A percentile compares a stretch with the other conserved stretches of the same genome.
Conservation (phyloP, 2,797 vertebrate genomes). For the Telmatherina bonti region DNA sequence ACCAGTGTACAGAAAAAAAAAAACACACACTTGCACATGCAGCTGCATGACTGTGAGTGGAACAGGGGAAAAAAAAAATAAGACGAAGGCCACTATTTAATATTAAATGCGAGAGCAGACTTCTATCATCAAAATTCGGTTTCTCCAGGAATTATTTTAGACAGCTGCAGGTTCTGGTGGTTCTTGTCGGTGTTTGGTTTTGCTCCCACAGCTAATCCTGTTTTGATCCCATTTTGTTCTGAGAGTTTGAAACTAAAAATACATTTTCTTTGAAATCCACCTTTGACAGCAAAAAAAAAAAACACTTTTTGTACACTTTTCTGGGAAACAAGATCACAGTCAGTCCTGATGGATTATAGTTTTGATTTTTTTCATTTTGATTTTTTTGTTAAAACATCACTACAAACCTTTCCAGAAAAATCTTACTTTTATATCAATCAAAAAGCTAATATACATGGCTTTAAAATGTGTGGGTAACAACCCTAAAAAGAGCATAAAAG, state of each 20-base stretch:
- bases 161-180: conserved; percentile 29
- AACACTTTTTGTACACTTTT: neutral
- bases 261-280: conserved; percentile 20
- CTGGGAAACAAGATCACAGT: neutral
- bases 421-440: conserved; percentile 19
- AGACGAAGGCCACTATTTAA: conserved; percentile 52
- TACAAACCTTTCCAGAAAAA: neutral
- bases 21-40: conserved; percentile 52
- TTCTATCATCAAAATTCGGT: conserved; percentile 24
- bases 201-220: conserved; percentile 27
- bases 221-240: conserved; percentile 31
- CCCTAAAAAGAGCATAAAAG: neutral
- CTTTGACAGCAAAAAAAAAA: conserved; percentile 29
- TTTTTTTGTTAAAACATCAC: neutral
- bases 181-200: conserved; percentile 35
- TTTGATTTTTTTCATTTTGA: neutral
- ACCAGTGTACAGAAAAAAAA: conserved; percentile 59
- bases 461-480: neutral
- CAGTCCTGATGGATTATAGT: neutral
- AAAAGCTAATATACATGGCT: conserved; percentile 7
- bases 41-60: conserved; percentile 66
- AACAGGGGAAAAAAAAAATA: conserved; percentile 45
- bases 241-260: conserved; percentile 36
- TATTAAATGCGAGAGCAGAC: conserved; percentile 44
- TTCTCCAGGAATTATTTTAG: conserved; percentile 34